Base-by-base conservation (phyloP, 2,888 invertebrate species). In the Caenorhabditis sp. region DNA sequence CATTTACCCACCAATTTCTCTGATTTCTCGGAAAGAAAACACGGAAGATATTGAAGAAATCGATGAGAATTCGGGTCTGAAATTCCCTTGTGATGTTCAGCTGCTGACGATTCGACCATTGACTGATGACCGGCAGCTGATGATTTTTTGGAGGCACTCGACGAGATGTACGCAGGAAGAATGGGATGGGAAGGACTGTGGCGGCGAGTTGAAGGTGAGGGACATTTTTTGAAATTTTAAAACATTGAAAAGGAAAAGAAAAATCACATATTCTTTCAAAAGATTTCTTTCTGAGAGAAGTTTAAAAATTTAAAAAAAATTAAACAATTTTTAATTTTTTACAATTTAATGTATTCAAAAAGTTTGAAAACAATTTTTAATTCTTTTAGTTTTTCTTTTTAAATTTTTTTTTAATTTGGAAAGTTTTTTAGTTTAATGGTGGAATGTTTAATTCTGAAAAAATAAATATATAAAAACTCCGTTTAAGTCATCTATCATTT, bases 1-100 rank as follows among this genome's bases (percentile, higher is more conserved):
- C 26, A 60, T 83, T 35, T 82, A 85, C 44, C 80, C 84, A 9
- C 61, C 80, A 1, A 37, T 80, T 18, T 22, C 51, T 1, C 51
- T 79, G 2, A 32, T 47, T 58, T 8, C 40, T 3, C 24, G 58
- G 13, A 68, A 62, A 61, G 51, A 53, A 5, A 70, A 62, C n/a
- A 40, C 24, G 11, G 56, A 61, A 22, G 72, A 68, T 37, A 35
- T 68, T 11, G 60, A 67, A 13, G 61, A 80, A 28, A 47, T 64
- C 35, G 67, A 50, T 20, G 40, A 61, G 35, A n/a, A 55, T 55
- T 69, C 78, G n/a, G 44, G 44, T 24, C n/a, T 67, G 4, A n/a
- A 32, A 15, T 80, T 87, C 44, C 87, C 87, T 5, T 85, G 87
- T 67, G 85, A 87, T 76, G 50, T 85, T 3, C 87, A 87, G 35